These are phyloP conservation scores for Salvelinus namaycush DNA, from an alignment of 2,113 vertebrate genomes.

Conservation along the genomic window DNA sequence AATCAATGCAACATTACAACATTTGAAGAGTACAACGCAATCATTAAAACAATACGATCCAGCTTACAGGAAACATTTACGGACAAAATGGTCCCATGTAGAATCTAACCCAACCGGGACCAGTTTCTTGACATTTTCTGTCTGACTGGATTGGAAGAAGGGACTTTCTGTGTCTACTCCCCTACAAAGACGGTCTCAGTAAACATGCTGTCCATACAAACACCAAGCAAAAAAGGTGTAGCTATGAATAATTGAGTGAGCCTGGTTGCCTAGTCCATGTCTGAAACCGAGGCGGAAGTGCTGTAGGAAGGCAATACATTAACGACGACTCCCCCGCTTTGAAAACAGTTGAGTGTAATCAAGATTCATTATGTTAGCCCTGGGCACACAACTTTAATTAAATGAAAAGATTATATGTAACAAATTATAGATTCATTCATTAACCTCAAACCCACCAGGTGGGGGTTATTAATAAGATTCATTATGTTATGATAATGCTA, in stretches of 20 bases:
- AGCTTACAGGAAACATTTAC: too few relatives aligned
- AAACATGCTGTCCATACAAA: neutral
- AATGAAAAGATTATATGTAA: constrained; percentile 31
- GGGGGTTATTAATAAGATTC: constrained; percentile 22
- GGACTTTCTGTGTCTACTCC: neutral
- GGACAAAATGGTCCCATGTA: neutral
- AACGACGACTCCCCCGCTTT: neutral
- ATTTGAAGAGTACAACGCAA: too few relatives aligned
- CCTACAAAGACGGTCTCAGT: neutral
- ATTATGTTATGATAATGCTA: constrained; percentile 5
- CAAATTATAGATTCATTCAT: constrained; percentile 28
- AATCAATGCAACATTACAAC: too few relatives aligned
- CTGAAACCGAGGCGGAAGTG: neutral
- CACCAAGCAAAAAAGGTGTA: neutral
- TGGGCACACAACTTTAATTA: constrained; percentile 20
- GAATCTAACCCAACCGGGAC: neutral
- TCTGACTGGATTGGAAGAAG: neutral
- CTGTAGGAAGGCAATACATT: neutral
- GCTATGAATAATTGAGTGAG: neutral
- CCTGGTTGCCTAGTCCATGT: neutral
- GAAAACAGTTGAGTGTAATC: constrained; percentile 13
- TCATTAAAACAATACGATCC: too few relatives aligned
- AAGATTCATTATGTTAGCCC: constrained; percentile 15
- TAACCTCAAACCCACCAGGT: constrained; percentile 10
- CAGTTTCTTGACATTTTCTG: neutral